Evolutionary conservation across 2,888 invertebrate genomes (phyloP), one percentile per base, ranked within the genome.

Genomic region (Mamestra brassicae): DNA sequence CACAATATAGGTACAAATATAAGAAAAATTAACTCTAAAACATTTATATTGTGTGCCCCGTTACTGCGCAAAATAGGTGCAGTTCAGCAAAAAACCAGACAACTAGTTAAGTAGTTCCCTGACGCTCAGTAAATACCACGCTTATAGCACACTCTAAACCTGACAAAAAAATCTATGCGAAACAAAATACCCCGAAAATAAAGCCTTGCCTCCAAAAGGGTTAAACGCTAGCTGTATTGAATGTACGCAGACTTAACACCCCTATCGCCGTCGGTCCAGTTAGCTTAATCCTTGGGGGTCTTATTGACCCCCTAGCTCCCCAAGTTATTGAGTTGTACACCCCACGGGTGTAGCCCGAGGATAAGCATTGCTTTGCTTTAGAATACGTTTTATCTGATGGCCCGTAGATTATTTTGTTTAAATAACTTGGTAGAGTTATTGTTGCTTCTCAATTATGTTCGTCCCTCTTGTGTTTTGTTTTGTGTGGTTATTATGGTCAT

Each of bases 201-300:
- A 55, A 69, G 57, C 60, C 55, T 55, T 34, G 45, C 47, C 57
- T 73, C 11, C 7, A 6, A 55, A 74, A 74, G 83, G 85, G 83
- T 78, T 82, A 72, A 83, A 66, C 54, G 58, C 47, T 54, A 7
- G 11, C 71, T 69, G 68, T 85, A 83, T 82, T 85, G 66, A 71
- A 83, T 83, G 78, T 63, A 74, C 68, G 71, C 17, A 69, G 66
- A 83, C 64, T 79, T 85, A 83, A 83, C 84, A 79, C 84, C 71
- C 62, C 79, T 79, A 83, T 83, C 83, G 57, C 74, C 34, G 62
- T 52, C 74, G 54, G 65, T 66, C 70, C 76, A 85, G 85, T 71
- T 70, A 82, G 71, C 61, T 71, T 76, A 73, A 85, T 77, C 85
- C 69, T 69, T 66, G 52, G 62, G 63, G 67, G 74, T 65, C 69